Conservation (phyloP, 2,797 vertebrate species). For the Enteromius trimaculatus region DNA sequence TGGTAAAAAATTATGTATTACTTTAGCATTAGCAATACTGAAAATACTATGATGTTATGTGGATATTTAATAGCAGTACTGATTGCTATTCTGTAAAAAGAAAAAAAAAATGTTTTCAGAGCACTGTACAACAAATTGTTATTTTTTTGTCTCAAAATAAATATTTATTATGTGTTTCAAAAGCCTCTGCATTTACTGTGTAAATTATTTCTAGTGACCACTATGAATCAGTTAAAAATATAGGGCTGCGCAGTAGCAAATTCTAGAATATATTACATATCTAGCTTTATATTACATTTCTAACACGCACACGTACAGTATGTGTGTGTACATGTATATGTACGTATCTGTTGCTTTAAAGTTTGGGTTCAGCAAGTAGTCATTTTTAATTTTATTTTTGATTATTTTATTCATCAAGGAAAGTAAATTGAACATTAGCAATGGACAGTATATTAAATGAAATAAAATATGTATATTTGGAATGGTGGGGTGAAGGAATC, state of each 20-base stretch:
- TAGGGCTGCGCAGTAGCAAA: neutral
- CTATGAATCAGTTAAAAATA: neutral
- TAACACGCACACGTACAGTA: too few relatives aligned
- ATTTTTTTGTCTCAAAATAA: conserved; percentile 78
- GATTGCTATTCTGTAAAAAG: conserved; percentile 68
- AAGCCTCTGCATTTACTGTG: conserved; percentile 12
- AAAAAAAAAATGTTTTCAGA: conserved; percentile 63
- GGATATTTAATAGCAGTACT: conserved; percentile 64
- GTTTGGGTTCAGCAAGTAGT: neutral
- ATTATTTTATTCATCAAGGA: neutral
- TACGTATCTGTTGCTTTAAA: neutral
- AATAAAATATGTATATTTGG: neutral
- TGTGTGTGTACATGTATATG: too few relatives aligned
- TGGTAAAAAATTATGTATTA: conserved; percentile 58
- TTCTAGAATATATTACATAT: neutral
- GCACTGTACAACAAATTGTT: conserved; percentile 69
- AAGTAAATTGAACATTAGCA: too few relatives aligned
- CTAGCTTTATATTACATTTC: neutral
- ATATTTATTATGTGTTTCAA: conserved; percentile 79
- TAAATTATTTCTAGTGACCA: neutral
- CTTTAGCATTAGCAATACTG: conserved; percentile 68
- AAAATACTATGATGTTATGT: conserved; percentile 58
- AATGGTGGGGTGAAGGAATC: too few relatives aligned
- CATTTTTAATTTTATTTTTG: neutral
- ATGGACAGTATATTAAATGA: neutral